These are phyloP conservation scores for Tenthredo scrophulariae DNA, from an alignment of 2,888 invertebrate genomes.

Conservation along the genomic window DNA sequence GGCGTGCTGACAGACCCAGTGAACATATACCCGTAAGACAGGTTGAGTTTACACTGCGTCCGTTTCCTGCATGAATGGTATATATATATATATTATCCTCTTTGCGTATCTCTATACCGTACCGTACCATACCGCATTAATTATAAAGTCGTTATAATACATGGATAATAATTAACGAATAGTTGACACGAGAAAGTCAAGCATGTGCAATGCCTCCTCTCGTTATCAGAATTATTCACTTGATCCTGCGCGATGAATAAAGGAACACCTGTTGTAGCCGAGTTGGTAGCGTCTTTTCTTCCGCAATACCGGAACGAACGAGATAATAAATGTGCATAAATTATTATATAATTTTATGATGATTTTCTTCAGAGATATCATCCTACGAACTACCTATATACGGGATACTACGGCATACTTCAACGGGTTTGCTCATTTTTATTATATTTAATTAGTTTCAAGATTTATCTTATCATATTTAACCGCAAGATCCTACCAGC, in stretches of 20 bases:
- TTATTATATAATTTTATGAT: not conserved
- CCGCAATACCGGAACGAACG: constrained; percentile 7
- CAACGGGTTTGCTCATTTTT: not conserved
- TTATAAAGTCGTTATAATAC: constrained; percentile 33
- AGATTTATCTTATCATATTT: not conserved
- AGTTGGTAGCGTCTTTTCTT: not conserved
- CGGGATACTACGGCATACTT: not conserved
- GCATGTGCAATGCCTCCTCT: constrained; percentile 14
- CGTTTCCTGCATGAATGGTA: constrained; percentile 9
- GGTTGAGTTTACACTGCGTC: constrained; percentile 4
- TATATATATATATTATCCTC: not conserved
- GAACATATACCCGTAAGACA: constrained; percentile 24
- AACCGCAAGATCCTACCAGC: not conserved
- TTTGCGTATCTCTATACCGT: not conserved
- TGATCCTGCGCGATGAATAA: constrained; percentile 1
- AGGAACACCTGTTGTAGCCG: constrained; percentile 28
- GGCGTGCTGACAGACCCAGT: constrained; percentile 37
- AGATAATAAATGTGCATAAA: constrained; percentile 10
- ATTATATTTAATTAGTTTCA: not conserved
- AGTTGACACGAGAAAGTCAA: constrained; percentile 41
- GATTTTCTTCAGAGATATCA: not conserved
- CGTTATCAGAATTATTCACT: constrained; percentile 43
- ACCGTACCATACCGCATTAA: not conserved
- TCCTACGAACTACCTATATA: not conserved
- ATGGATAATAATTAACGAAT: constrained; percentile 37